A percentile compares a stretch with the other conserved stretches of the same genome.
Conservation (phyloP, 2,797 vertebrate genomes). For the Gymnothorax reevesii region DNA sequence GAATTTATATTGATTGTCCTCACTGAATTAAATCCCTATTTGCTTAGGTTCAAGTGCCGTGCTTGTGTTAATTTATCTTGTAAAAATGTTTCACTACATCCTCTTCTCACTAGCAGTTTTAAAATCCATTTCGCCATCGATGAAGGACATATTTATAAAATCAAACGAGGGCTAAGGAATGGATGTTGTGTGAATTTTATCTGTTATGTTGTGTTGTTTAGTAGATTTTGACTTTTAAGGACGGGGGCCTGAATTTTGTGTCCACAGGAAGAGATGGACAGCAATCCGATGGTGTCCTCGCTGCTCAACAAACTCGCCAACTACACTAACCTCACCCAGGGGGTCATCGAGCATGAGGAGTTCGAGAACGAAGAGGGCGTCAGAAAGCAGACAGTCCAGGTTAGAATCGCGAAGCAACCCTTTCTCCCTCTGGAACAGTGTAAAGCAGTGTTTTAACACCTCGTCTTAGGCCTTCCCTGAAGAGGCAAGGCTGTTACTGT, state of each 20-base stretch:
- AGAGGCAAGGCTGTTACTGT: too few species aligned
- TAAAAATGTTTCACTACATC: too few species aligned
- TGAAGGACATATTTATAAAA: neutral
- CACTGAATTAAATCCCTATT: neutral
- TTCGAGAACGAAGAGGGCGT: conserved; percentile 79
- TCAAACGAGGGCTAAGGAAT: neutral
- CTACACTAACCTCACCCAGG: conserved; percentile 94
- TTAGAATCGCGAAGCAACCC: conserved; percentile 48
- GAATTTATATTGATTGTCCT: neutral
- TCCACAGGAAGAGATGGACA: conserved; percentile 93
- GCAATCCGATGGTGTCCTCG: conserved; percentile 92
- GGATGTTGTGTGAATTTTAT: too few species aligned
- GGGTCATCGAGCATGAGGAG: conserved; percentile 90
- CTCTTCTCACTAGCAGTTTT: too few species aligned
- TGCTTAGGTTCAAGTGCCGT: too few species aligned
- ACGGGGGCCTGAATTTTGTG: neutral
- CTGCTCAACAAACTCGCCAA: conserved; percentile 93
- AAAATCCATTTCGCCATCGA: too few species aligned
- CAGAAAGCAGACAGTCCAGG: conserved; percentile 77
- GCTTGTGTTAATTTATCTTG: too few species aligned
- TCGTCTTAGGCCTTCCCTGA: too few species aligned
- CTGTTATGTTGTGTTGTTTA: neutral
- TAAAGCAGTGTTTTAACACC: too few species aligned
- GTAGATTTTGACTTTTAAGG: neutral
- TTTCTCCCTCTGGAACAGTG: neutral